phyloP scores from a whole-genome alignment of 1,140 invertebrate genomes.

The Polyergus mexicanus region DNA sequence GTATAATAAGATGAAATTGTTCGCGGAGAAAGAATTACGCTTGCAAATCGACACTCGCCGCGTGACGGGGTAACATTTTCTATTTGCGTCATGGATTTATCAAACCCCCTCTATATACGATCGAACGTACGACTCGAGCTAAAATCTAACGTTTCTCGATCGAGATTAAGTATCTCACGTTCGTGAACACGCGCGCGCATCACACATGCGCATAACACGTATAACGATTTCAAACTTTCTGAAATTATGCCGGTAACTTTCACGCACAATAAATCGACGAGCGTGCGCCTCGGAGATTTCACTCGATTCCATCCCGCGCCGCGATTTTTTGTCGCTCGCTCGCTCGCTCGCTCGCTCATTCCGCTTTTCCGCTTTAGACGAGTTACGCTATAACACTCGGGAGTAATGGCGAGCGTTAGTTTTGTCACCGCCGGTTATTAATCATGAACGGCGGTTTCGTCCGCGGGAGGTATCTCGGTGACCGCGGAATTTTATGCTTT shows the following conservation, averaged over 20 bases:
- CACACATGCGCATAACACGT: neutral
- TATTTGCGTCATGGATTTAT: constrained; percentile 23
- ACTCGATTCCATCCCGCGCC: constrained; percentile 63
- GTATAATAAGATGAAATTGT: constrained; percentile 10
- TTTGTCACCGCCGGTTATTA: constrained; percentile 71
- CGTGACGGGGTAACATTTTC: neutral
- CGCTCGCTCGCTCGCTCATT: constrained; percentile 59
- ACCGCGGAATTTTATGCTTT: constrained; percentile 77
- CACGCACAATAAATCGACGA: constrained; percentile 73
- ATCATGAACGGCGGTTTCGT: constrained; percentile 75
- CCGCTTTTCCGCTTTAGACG: constrained; percentile 69
- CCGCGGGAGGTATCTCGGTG: constrained; percentile 67
- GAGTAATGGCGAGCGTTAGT: constrained; percentile 68
- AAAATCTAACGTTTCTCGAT: constrained; percentile 8
- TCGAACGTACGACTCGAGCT: neutral
- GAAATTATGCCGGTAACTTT: constrained; percentile 63
- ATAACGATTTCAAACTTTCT: constrained; percentile 45
- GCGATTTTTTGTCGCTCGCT: constrained; percentile 68
- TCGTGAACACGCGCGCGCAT: neutral
- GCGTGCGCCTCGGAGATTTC: constrained; percentile 68
- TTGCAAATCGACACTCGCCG: neutral
- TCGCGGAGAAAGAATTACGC: neutral
- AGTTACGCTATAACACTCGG: constrained; percentile 19
- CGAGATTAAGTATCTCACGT: constrained; percentile 3
- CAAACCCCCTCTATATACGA: neutral